Conservation (phyloP, 2,888 invertebrate species). For the Amphimallon solstitiale region DNA sequence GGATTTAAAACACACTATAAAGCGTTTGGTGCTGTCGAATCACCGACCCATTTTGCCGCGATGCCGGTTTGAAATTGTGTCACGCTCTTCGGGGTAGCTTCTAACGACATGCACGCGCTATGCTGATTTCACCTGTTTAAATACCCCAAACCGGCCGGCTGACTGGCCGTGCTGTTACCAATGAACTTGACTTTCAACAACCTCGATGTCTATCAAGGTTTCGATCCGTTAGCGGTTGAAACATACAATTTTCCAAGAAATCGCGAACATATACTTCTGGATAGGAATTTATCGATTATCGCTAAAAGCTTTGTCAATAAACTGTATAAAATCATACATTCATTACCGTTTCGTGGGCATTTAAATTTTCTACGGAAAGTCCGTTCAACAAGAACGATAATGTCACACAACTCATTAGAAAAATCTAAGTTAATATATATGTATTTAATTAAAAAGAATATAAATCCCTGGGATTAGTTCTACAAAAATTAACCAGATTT, state of each 20-base stretch:
- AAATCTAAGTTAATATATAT: too few species aligned
- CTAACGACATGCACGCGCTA: conserved; percentile 40
- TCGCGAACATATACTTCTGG: conserved; percentile 10
- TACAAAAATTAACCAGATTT: too few species aligned
- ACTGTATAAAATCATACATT: not conserved
- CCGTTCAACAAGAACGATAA: too few species aligned
- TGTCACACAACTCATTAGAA: too few species aligned
- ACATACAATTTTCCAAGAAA: conserved; percentile 31
- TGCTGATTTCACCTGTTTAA: conserved; percentile 43
- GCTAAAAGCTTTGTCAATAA: conserved; percentile 10
- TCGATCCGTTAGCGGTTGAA: conserved; percentile 41
- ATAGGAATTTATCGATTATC: conserved; percentile 28
- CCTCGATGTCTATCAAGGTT: conserved; percentile 44
- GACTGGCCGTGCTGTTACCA: conserved; percentile 37
- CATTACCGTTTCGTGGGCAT: too few species aligned
- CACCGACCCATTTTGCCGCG: conserved; percentile 15
- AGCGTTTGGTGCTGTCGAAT: conserved; percentile 21
- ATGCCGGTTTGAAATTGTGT: conserved; percentile 15
- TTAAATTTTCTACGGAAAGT: too few species aligned
- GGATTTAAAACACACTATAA: conserved; percentile 28
- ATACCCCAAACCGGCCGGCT: conserved; percentile 37
- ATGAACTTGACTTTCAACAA: conserved; percentile 49
- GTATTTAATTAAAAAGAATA: too few species aligned
- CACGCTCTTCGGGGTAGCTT: conserved; percentile 34
- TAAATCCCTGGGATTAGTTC: too few species aligned